Base-by-base conservation (phyloP, 2,113 vertebrate genomes). In the Megaleporinus macrocephalus region DNA sequence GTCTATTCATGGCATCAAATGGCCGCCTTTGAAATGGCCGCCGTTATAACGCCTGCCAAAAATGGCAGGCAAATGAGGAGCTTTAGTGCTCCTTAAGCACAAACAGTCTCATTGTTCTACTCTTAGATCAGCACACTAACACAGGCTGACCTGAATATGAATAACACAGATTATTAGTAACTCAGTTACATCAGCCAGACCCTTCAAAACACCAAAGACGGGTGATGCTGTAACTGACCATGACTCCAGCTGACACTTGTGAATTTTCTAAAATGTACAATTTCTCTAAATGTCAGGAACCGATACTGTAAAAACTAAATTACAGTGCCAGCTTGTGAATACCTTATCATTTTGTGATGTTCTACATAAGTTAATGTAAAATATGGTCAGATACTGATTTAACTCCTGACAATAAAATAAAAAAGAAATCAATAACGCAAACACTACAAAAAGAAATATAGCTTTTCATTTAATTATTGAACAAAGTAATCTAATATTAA, bases 11-110 rank as follows among this genome's bases (percentile, higher is more conserved):
- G 20, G 49, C 61, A 24, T 36, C 53, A 26, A 71, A 75, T 27
- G 47, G 66, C 57, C 72, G 29, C 29, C 83, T 87, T 85, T 87
- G 86, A 87, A 87, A 82, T 79, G 59, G 79, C 79, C 33, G 70
- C 65, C 72, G 30, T 70, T 33, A 73, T 80, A 85, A 78, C 75
- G 33, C 51, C 75, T 65, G 68, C 74, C 80, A 74, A 70, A 36
- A 74, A 81, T 57, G 44, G 59, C 74, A 49, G 62, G 55, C 70
- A 49, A 70, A 80, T 18, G 24, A 61, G 68, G 66, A n/a, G 77
- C 77, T 83, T 68, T 73, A 66, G 33, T 41, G 83, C 73, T 70
- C 57, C 75, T 85, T 80, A 83, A 78, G 27, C 78, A 82, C 77
- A 79, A 75, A 82, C 66, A 47, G 57, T 73, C 44, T 61, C 73